Base-by-base conservation (phyloP, 2,797 vertebrate genomes). In the Todus mexicanus region DNA sequence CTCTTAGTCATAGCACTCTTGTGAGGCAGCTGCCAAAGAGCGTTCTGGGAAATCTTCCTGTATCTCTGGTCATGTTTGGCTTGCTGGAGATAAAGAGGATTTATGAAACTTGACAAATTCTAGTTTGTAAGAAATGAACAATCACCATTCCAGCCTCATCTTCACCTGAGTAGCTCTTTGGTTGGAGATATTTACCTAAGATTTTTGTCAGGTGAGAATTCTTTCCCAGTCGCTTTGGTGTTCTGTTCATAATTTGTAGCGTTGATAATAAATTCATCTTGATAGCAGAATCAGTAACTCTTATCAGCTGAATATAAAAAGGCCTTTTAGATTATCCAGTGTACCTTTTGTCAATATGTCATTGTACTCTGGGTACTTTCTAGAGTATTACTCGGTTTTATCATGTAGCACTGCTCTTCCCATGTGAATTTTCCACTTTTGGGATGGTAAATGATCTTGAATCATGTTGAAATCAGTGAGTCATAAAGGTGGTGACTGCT, bases 61-160 rank as follows among this genome's bases (percentile, higher is more conserved):
- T 27, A 42, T 63, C 23, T 87, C 53, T 80, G 82, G 81, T 65
- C 43, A 19, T 70, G 51, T 93, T 89, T 90, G 79, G 51, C 87
- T 93, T 74, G 66, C 69, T 85, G 70, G 66, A 93, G 87, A 83
- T 92, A 81, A 83, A 85, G 65, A 75, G 33, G 40, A 90, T 96
- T 95, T 95, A 87, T 94, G 84, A 89, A 95, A 92, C 63, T 80
- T 92, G 87, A 88, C 76, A 93, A 96, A 88, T 88, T 83, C 75
- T 78, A 53, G 51, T 87, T 78, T 61, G 38, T 66, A 66, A 90
- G 60, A 90, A 86, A 63, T 70, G 70, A 91, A 54, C 33, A 48
- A 45, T 69, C 56, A 72, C 47, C 51, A 48, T 94, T 93, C 91
- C 72, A 92, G 43, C 47, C 47, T 93, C 73, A 15, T 87, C 59